Evolutionary conservation across 1,140 invertebrate species (phyloP).

Genomic region (Adoxophyes honmai): DNA sequence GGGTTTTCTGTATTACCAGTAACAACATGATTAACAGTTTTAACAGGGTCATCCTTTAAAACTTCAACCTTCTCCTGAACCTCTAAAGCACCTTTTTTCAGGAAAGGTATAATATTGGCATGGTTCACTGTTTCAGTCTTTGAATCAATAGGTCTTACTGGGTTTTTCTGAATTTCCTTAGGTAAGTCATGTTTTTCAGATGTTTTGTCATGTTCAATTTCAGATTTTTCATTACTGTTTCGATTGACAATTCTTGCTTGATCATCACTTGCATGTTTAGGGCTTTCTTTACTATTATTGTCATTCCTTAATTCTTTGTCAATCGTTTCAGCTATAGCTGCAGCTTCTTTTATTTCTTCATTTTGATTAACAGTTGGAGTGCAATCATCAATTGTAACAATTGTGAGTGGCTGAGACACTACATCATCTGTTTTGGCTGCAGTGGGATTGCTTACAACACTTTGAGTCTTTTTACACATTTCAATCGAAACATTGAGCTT

Average conservation of each 20-base stretch:
- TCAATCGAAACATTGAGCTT: slow-evolving; percentile 68
- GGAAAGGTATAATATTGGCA: slow-evolving; percentile 39
- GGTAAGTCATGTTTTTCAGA: too few species aligned
- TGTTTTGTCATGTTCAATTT: slow-evolving; percentile 12
- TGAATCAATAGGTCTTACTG: background rate
- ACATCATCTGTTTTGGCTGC: background rate
- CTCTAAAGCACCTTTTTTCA: slow-evolving; percentile 39
- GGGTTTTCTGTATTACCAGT: slow-evolving; percentile 18
- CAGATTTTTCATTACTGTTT: slow-evolving; percentile 10
- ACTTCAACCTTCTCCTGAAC: background rate
- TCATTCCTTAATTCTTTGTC: background rate
- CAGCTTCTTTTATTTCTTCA: slow-evolving; percentile 14
- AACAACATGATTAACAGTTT: slow-evolving; percentile 22
- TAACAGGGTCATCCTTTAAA: slow-evolving; percentile 17
- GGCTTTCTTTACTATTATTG: slow-evolving; percentile 36
- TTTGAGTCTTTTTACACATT: slow-evolving; percentile 52
- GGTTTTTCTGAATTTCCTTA: background rate
- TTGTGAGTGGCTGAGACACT: background rate
- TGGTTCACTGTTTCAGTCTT: background rate
- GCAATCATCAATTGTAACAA: slow-evolving; percentile 7
- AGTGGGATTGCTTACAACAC: slow-evolving; percentile 22
- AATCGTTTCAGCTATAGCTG: slow-evolving; percentile 14
- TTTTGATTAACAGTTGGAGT: slow-evolving; percentile 2
- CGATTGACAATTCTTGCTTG: slow-evolving; percentile 10
- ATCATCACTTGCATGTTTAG: slow-evolving; percentile 17